These are phyloP conservation scores for Caenorhabditis sp. DNA, from an alignment of 2,888 invertebrate species.

Conservation along the genomic window DNA sequence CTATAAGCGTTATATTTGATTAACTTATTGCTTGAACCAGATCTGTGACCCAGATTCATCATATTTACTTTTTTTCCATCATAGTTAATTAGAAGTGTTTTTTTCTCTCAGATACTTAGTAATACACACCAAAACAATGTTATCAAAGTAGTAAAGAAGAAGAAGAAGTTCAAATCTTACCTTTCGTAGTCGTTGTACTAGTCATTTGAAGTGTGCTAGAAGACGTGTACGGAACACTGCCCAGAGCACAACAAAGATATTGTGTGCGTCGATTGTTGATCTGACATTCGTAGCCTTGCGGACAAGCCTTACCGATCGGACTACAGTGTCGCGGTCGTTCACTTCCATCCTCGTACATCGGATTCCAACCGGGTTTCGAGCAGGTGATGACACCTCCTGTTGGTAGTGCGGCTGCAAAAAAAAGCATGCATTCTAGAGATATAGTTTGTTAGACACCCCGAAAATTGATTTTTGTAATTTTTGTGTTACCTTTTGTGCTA, in stretches of 20 bases:
- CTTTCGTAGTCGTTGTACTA: background rate
- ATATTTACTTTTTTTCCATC: conserved; percentile 11
- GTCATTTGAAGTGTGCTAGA: background rate
- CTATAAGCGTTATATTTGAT: conserved; percentile 11
- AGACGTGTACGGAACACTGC: background rate
- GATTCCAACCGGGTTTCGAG: conserved; percentile 45
- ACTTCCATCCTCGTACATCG: conserved; percentile 42
- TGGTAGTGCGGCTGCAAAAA: background rate
- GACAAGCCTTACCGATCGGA: conserved; percentile 44
- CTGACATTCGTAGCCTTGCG: conserved; percentile 44
- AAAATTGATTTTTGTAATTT: conserved; percentile 67
- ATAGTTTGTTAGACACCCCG: no score
- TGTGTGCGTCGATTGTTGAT: conserved; percentile 54
- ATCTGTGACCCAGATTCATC: no score
- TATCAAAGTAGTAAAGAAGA: no score
- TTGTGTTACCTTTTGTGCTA: conserved; percentile 47
- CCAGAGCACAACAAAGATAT: conserved; percentile 54
- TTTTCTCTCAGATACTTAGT: no score
- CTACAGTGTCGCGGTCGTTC: conserved; percentile 47
- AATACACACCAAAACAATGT: no score
- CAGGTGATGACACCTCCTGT: conserved; percentile 27
- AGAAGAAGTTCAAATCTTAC: background rate
- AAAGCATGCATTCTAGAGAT: no score
- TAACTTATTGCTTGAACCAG: conserved; percentile 20
- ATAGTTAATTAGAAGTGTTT: no score